Conservation (phyloP, 2,888 invertebrate genomes). For the Tipula helvola region DNA sequence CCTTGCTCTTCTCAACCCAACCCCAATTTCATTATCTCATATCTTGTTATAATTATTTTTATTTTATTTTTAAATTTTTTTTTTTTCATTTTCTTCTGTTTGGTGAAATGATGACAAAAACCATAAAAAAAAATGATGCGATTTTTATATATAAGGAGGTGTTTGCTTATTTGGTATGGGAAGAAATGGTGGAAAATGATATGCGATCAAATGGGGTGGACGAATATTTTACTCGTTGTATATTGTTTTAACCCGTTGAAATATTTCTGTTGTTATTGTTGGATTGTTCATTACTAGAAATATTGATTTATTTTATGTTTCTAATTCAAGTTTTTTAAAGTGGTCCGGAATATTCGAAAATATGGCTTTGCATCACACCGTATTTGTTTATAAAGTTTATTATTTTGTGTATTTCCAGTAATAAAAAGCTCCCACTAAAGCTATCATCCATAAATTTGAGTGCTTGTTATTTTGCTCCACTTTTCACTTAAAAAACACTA, state of each 20-base stretch:
- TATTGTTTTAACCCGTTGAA: background rate
- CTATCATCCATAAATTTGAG: too few relatives aligned
- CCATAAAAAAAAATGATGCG: background rate
- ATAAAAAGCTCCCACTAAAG: too few relatives aligned
- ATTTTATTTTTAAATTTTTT: too few relatives aligned
- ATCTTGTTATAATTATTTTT: background rate
- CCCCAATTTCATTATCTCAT: background rate
- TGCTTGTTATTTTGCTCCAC: too few relatives aligned
- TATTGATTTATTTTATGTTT: background rate
- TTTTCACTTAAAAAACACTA: too few relatives aligned
- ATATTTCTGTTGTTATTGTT: background rate
- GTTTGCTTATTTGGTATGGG: background rate
- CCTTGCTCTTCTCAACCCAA: background rate
- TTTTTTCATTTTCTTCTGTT: background rate
- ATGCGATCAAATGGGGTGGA: background rate
- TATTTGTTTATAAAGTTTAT: too few relatives aligned
- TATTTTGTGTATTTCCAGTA: too few relatives aligned
- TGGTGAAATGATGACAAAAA: slow-evolving; percentile 4
- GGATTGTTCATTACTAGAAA: background rate
- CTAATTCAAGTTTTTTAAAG: background rate
- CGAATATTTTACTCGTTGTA: background rate
- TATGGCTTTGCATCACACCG: too few relatives aligned
- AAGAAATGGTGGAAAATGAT: background rate
- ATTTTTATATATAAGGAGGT: background rate
- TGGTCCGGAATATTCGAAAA: background rate